Percentiles rank a stretch among this genome's conserved stretches.
Evolutionary conservation across 2,797 vertebrate species (phyloP).

Genomic region (Spondyliosoma cantharus): DNA sequence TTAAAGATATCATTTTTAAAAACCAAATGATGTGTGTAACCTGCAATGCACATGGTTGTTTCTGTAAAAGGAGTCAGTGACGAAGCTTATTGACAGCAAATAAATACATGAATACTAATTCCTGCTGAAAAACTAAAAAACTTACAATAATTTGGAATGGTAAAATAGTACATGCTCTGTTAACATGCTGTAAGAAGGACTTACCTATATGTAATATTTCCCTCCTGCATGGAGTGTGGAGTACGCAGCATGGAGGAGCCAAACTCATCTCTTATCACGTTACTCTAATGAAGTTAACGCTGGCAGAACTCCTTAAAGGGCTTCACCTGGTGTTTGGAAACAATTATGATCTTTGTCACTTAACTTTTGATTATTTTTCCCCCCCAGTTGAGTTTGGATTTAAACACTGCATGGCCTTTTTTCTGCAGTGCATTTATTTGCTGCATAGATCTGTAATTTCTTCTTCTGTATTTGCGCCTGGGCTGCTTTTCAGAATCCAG

Average conservation of each 20-base stretch:
- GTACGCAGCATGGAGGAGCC: conserved; percentile 41
- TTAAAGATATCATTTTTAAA: conserved; percentile 66
- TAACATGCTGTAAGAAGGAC: conserved; percentile 43
- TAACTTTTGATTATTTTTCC: conserved; percentile 38
- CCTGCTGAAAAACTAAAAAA: conserved; percentile 15
- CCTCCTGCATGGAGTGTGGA: conserved; percentile 58
- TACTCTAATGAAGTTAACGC: conserved; percentile 48
- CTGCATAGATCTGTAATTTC: not conserved
- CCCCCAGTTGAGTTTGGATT: conserved; percentile 70
- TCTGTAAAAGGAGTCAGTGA: conserved; percentile 52
- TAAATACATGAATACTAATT: conserved; percentile 21
- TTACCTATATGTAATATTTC: conserved; percentile 27
- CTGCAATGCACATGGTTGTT: conserved; percentile 42
- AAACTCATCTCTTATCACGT: conserved; percentile 49
- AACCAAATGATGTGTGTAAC: conserved; percentile 22
- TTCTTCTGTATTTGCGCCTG: not conserved
- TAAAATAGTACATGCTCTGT: conserved; percentile 10
- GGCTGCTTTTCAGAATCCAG: conserved; percentile 89
- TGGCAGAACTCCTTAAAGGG: conserved; percentile 26
- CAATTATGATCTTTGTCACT: conserved; percentile 37
- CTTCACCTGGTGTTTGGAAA: conserved; percentile 46
- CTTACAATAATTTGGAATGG: conserved; percentile 3
- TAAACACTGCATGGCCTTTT: conserved; percentile 75
- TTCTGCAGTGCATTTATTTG: not conserved
- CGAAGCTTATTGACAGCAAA: conserved; percentile 27